Evolutionary conservation across 2,797 vertebrate genomes (phyloP).

Genomic region (Onychomys arenicola): DNA sequence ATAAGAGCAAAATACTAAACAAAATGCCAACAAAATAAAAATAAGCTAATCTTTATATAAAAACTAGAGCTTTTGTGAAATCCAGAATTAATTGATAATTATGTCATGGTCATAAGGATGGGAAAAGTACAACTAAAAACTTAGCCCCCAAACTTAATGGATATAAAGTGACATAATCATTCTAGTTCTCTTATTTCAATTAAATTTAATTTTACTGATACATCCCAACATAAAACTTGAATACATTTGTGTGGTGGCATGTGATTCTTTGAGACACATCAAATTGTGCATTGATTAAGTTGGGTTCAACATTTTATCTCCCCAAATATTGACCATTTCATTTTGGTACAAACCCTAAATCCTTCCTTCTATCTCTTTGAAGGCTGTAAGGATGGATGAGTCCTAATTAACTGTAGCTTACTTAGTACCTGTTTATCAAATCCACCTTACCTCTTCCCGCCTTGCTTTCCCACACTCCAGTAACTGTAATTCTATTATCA

Average conservation of each 20-base stretch:
- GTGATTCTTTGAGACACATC: not conserved
- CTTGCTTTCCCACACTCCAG: not conserved
- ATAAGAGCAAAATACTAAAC: not conserved
- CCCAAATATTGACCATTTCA: not conserved
- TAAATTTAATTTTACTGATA: not conserved
- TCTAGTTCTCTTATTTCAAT: not conserved
- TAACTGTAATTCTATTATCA: not conserved
- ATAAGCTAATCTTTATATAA: not conserved
- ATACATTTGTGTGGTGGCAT: not conserved
- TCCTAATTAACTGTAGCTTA: not conserved
- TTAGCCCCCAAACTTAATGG: no score
- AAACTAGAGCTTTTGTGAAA: no score
- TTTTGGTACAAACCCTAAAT: not conserved
- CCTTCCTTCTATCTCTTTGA: not conserved
- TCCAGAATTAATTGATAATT: not conserved
- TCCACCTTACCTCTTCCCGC: not conserved
- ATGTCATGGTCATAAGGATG: not conserved
- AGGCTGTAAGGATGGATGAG: not conserved
- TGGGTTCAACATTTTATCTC: not conserved
- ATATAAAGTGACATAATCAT: not conserved
- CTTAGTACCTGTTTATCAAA: not conserved
- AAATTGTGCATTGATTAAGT: not conserved
- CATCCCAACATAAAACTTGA: not conserved
- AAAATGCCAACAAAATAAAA: not conserved
- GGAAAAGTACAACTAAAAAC: not conserved